A percentile compares a stretch with the other conserved stretches of the same genome.
Evolutionary conservation across 2,113 vertebrate genomes (phyloP).

Genomic region (Maccullochella peelii): DNA sequence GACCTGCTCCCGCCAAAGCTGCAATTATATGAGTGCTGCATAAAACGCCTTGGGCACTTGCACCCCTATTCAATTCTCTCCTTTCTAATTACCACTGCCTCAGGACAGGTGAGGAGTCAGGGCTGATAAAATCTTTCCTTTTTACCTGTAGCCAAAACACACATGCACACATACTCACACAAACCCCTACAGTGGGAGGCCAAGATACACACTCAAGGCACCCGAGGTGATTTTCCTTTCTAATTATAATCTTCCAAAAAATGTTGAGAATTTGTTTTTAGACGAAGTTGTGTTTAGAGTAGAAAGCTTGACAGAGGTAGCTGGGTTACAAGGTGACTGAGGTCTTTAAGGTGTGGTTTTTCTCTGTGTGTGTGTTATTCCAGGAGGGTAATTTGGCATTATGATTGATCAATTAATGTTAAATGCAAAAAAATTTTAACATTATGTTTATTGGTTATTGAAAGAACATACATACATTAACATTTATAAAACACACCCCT

Average conservation of each 20-base stretch:
- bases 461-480: too few species aligned
- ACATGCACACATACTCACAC: slow-evolving; percentile 63
- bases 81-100: slow-evolving; percentile 90
- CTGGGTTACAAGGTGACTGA: slow-evolving; percentile 55
- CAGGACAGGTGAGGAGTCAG: slow-evolving; percentile 91
- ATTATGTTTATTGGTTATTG: too few species aligned
- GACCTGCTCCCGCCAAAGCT: slow-evolving; percentile 89
- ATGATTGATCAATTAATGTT: slow-evolving; percentile 23
- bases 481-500: too few species aligned
- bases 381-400: slow-evolving; percentile 16
- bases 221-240: slow-evolving; percentile 83
- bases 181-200: slow-evolving; percentile 58
- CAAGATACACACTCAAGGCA: slow-evolving; percentile 56
- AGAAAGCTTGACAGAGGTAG: slow-evolving; percentile 39
- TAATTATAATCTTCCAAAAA: slow-evolving; percentile 88
- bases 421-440: not conserved
- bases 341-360: slow-evolving; percentile 46
- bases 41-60: slow-evolving; percentile 83
- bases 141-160: slow-evolving; percentile 87
- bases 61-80: slow-evolving; percentile 89
- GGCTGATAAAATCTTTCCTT: slow-evolving; percentile 89
- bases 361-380: slow-evolving; percentile 27
- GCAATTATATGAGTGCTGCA: slow-evolving; percentile 89
- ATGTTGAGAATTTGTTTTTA: slow-evolving; percentile 85
- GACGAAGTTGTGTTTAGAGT: slow-evolving; percentile 80